Evolutionary conservation across 2,888 invertebrate species (phyloP), one percentile per base, ranked within the genome.

Genomic region (Scotopteryx bipunctaria): DNA sequence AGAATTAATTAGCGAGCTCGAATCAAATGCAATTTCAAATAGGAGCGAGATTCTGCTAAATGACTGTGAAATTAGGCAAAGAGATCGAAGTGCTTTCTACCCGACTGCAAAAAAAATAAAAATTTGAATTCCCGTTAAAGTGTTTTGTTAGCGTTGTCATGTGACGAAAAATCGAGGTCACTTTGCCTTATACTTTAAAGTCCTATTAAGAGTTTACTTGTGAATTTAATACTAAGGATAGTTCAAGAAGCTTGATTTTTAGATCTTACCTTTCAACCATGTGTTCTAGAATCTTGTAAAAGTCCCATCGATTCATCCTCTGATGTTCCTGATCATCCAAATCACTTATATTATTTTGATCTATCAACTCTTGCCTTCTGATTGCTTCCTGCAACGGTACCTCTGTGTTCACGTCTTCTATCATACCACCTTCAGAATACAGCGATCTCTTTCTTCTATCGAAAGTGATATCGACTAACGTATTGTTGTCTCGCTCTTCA

Each of bases 251-350:
- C 8, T 8, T 2, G 6, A 9, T 25, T 25, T n/a, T 25, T 25
- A n/a, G n/a, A n/a, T 25, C 9, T 71, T 79, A 93, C 93, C 91
- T 89, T 67, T 92, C 89, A 23, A 89, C 87, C 76, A 92, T 91
- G 36, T 91, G 89, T 59, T 93, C 93, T 13, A 94, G 71, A 25
- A 92, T 81, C 75, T 92, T 92, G 75, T 95, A 95, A 57, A 94
- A 89, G 64, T 92, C 92, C 94, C 94, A 94, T 70, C 93, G 78
- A 44, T 90, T 90, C 83, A 90, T 88, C 64, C 83, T 77, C 48
- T 86, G 85, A 0, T 85, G 83, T 54, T 83, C 85, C 36, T 75
- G 61, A 5, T 76, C 66, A 40, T 75, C 75, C 27, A 73, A 38
- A 50, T 75, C 68, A 57, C 82, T 76, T 6, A 74, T 36, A 51